Evolutionary conservation across 1,140 invertebrate genomes (phyloP).

Genomic region (Drosophila busckii): DNA sequence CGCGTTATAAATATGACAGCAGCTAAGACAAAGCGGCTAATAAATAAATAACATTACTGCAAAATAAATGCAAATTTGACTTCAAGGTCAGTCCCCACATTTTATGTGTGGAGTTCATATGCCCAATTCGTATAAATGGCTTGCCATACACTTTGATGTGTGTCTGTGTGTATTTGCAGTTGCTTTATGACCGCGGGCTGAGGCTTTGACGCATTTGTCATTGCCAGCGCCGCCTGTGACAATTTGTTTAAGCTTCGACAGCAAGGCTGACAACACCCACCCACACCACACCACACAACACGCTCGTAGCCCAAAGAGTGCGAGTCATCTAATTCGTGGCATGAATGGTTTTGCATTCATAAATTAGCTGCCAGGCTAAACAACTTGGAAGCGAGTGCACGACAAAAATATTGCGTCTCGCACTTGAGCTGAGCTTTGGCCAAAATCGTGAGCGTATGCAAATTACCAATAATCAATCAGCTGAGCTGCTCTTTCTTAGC

Average conservation of each 20-base stretch:
- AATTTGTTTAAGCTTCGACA: too few species aligned
- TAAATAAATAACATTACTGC: too few species aligned
- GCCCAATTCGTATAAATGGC: too few species aligned
- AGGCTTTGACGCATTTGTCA: constrained; percentile 42
- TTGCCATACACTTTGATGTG: too few species aligned
- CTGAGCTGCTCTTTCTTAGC: constrained; percentile 41
- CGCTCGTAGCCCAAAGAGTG: constrained; percentile 16
- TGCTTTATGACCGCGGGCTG: too few species aligned
- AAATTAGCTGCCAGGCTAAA: constrained; percentile 52
- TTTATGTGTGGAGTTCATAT: too few species aligned
- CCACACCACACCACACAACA: constrained; percentile 35
- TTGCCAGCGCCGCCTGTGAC: constrained; percentile 51
- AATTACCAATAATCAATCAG: constrained; percentile 68
- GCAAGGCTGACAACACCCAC: constrained; percentile 42
- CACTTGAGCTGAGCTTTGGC: constrained; percentile 24
- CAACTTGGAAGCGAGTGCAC: constrained; percentile 43
- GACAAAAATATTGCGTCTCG: constrained; percentile 48
- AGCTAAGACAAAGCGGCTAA: too few species aligned
- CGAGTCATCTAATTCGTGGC: constrained; percentile 65
- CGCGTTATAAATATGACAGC: too few species aligned
- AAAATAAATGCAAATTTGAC: too few species aligned
- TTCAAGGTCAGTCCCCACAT: too few species aligned
- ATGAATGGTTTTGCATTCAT: constrained; percentile 73
- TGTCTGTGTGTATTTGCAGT: too few species aligned
- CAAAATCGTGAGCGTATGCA: constrained; percentile 65